Evolutionary conservation across 1,140 invertebrate genomes (phyloP), one percentile per base, ranked within the genome.

Genomic region (Meteorus sp.): DNA sequence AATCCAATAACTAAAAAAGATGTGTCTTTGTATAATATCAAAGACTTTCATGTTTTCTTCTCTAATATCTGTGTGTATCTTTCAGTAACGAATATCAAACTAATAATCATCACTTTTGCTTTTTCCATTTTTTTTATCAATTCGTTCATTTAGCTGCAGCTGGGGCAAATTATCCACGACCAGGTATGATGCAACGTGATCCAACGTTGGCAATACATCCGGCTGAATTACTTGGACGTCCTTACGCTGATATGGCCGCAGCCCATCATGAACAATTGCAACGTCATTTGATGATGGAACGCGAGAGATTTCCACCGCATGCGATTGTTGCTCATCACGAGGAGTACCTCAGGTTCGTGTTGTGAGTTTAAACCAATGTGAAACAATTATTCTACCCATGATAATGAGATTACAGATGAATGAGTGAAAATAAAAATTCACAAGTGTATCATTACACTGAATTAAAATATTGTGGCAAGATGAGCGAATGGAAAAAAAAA

Each of bases 231-330:
- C 82, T 94, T 25, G 87, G 89, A 47, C 80, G 90, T 77, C 89
- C 84, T 15, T 94, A 92, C 73, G 88, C 90, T 11, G 92, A 93
- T 69, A 91, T 92, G 75, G 81, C 93, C 15, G 59, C 47, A 35
- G 90, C 88, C 45, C 89, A 91, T 53, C 91, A 94, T 67, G 92
- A 94, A 75, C 91, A 93, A 68, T 74, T 94, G 20, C 91, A 94
- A 74, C 83, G 92, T 61, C 91, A 94, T 67, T 82, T 94, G 69
- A 81, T 95, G 79, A 73, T 94, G 76, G 92, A 94, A 73, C 82
- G 91, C 23, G 90, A 92, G 65, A 81, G 89, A 54, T 87, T 86
- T 68, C 84, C 82, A 58, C 76, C 84, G 33, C 88, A 88, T 52
- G 85, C 84, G 5, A 76, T 88, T 35, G 82, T 88, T 27, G 85